Conservation (phyloP, 2,888 invertebrate genomes). For the Mimachlamys varia region DNA sequence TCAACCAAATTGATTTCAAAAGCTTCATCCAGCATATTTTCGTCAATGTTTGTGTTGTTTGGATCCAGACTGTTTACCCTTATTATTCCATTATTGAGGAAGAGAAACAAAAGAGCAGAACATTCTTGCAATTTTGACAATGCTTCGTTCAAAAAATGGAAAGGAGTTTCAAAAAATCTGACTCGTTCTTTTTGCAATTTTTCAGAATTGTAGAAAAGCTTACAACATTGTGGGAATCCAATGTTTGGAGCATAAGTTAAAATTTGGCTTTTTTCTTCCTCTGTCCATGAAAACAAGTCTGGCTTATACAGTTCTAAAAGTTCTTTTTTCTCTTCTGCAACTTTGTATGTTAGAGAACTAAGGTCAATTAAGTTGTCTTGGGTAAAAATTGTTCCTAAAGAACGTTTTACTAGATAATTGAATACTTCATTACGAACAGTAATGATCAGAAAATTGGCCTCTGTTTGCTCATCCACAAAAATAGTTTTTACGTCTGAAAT, state of each 20-base stretch:
- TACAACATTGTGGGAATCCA: conserved; percentile 18
- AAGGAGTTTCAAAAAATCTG: background rate
- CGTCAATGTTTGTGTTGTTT: background rate
- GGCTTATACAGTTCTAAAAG: background rate
- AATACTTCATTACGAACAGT: background rate
- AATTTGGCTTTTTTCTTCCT: background rate
- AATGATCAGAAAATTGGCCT: background rate
- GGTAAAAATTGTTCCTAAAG: background rate
- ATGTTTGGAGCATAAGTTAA: background rate
- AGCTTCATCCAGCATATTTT: background rate
- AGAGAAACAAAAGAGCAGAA: conserved; percentile 18
- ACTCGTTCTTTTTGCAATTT: background rate
- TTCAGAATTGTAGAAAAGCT: background rate
- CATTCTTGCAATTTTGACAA: background rate
- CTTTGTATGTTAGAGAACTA: background rate
- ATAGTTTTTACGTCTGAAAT: background rate
- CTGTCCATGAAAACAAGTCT: background rate
- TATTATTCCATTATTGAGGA: background rate
- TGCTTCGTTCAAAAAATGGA: background rate
- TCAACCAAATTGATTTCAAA: background rate
- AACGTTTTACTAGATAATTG: background rate
- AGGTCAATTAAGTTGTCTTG: background rate
- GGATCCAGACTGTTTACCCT: background rate
- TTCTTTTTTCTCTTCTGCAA: background rate
- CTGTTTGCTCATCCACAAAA: background rate